Percentiles rank a stretch among this genome's conserved stretches.
Evolutionary conservation across 2,888 invertebrate species (phyloP).

Genomic region (Diaperis boleti): DNA sequence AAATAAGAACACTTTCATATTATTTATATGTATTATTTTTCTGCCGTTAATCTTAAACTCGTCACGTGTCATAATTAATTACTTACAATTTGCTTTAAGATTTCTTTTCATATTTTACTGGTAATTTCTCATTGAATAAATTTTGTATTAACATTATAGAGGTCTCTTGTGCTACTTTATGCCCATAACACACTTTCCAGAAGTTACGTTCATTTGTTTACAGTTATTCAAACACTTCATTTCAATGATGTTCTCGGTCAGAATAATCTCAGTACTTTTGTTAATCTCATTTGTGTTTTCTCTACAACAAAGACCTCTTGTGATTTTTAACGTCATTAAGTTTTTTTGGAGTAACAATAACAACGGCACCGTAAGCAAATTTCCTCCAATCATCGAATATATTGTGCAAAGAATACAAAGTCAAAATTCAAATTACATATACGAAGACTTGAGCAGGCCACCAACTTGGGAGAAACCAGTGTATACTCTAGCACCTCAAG

Average conservation of each 20-base stretch:
- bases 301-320: not conserved
- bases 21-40: no score
- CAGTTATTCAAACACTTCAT: slow-evolving; percentile 10
- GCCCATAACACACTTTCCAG: slow-evolving; percentile 20
- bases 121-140: not conserved
- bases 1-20: no score
- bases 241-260: slow-evolving; percentile 1
- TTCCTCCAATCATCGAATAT: slow-evolving; percentile 78
- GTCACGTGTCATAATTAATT: no score
- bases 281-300: not conserved
- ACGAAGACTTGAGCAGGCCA: slow-evolving; percentile 69
- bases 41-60: no score
- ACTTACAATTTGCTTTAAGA: not conserved
- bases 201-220: slow-evolving; percentile 16
- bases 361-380: slow-evolving; percentile 63
- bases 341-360: slow-evolving; percentile 22
- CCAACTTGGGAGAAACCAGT: slow-evolving; percentile 61
- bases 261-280: not conserved
- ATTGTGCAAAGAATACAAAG: slow-evolving; percentile 78
- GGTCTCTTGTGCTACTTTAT: slow-evolving; percentile 16
- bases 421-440: slow-evolving; percentile 76
- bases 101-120: not conserved
- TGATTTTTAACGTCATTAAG: slow-evolving; percentile 2
- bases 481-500: slow-evolving; percentile 54
- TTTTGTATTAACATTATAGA: not conserved